phyloP scores from a whole-genome alignment of 2,797 vertebrate species.

The Coendou prehensilis region DNA sequence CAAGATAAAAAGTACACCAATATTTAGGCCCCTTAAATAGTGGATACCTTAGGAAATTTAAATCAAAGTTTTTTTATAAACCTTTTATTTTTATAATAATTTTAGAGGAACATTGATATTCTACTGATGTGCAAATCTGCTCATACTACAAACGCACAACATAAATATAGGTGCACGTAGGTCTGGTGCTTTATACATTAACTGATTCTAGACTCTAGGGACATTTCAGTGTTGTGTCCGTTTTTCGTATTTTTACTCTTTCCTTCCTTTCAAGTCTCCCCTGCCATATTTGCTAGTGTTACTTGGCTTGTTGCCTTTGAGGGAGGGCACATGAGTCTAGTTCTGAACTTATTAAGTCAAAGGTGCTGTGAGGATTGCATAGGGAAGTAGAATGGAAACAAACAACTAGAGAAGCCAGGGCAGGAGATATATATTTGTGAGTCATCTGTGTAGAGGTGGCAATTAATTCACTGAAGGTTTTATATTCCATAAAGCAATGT shows the following conservation, averaged over 20 bases:
- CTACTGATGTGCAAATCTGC: background rate
- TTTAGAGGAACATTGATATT: background rate
- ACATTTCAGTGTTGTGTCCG: background rate
- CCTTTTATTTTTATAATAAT: conserved; percentile 5
- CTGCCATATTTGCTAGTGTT: background rate
- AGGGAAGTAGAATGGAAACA: background rate
- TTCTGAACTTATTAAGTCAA: background rate
- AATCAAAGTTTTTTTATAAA: background rate
- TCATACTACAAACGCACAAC: background rate
- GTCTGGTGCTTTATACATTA: background rate
- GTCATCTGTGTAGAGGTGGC: background rate
- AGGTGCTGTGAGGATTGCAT: background rate
- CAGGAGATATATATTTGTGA: background rate
- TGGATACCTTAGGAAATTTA: conserved; percentile 31
- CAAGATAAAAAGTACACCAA: background rate
- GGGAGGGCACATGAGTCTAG: background rate
- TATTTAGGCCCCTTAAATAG: background rate
- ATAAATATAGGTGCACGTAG: background rate
- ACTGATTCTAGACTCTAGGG: background rate
- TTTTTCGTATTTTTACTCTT: background rate
- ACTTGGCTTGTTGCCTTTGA: background rate
- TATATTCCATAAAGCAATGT: background rate
- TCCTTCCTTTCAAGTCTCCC: background rate
- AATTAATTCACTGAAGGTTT: background rate
- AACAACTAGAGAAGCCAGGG: background rate